Conservation (phyloP, 2,797 vertebrate species). For the Malurus splendens region DNA sequence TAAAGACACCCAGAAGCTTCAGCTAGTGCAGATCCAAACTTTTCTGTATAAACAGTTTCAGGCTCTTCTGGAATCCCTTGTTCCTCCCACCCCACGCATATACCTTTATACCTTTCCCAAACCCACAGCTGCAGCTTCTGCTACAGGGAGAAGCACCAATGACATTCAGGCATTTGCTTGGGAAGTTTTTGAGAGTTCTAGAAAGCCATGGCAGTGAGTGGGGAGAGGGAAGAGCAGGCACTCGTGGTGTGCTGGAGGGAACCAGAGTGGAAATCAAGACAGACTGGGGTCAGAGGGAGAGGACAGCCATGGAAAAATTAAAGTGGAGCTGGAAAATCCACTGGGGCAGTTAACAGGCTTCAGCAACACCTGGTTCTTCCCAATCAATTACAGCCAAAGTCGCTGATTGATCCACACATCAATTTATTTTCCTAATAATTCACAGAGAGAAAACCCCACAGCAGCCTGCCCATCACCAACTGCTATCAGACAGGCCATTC, state of each 20-base stretch:
- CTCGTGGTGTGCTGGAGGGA: background rate
- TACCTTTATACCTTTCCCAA: background rate
- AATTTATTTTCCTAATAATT: background rate
- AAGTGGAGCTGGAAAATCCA: background rate
- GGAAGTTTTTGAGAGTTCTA: background rate
- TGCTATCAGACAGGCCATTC: background rate
- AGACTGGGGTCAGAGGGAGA: fast-evolving
- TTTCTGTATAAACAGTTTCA: background rate
- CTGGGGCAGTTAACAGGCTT: background rate
- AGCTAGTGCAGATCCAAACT: background rate
- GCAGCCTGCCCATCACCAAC: background rate
- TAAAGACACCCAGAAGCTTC: background rate
- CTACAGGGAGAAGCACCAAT: background rate
- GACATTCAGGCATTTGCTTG: background rate
- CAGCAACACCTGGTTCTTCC: background rate
- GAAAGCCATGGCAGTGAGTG: background rate
- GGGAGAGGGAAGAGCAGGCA: background rate
- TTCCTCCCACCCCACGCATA: fast-evolving
- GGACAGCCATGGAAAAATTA: background rate
- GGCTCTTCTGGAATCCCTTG: background rate
- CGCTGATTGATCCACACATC: fast-evolving
- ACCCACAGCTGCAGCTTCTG: background rate
- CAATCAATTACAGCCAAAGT: background rate
- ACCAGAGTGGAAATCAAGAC: background rate
- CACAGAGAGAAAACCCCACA: background rate